These are phyloP conservation scores for Carterocephalus palaemon DNA, from an alignment of 2,888 invertebrate genomes.

Conservation along the genomic window DNA sequence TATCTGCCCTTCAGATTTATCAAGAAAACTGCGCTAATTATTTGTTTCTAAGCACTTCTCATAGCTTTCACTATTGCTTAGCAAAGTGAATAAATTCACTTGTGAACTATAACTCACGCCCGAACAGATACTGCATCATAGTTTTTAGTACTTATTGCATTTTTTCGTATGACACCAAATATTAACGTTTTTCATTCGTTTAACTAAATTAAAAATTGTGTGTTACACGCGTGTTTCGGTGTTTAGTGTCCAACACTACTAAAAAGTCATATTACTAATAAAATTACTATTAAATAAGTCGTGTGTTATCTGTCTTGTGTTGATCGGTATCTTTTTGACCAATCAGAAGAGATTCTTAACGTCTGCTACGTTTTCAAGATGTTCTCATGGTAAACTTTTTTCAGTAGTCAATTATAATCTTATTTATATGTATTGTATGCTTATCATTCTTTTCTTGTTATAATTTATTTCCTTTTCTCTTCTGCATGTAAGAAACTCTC, in stretches of 20 bases:
- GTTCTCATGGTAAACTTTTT: constrained; percentile 1
- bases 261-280: constrained; percentile 28
- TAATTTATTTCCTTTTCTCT: too few relatives aligned
- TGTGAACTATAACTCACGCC: constrained; percentile 4
- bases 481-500: too few relatives aligned
- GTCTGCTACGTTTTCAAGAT: too few relatives aligned
- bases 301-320: constrained; percentile 26
- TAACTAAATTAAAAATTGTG: constrained; percentile 33
- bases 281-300: constrained; percentile 16
- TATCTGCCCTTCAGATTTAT: too few relatives aligned
- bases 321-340: constrained; percentile 12
- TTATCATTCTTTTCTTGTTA: neutral
- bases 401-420: constrained; percentile 1
- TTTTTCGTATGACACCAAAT: constrained; percentile 38
- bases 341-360: neutral
- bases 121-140: constrained; percentile 26
- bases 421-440: constrained; percentile 14
- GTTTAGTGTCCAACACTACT: constrained; percentile 39
- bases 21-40: too few relatives aligned
- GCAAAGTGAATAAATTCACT: too few relatives aligned
- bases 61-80: too few relatives aligned
- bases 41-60: too few relatives aligned
- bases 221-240: constrained; percentile 30
- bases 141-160: constrained; percentile 29
- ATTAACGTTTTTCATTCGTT: constrained; percentile 33